Evolutionary conservation across 1,140 invertebrate genomes (phyloP), one percentile per base, ranked within the genome.

Genomic region (Harlomillsia oculata): DNA sequence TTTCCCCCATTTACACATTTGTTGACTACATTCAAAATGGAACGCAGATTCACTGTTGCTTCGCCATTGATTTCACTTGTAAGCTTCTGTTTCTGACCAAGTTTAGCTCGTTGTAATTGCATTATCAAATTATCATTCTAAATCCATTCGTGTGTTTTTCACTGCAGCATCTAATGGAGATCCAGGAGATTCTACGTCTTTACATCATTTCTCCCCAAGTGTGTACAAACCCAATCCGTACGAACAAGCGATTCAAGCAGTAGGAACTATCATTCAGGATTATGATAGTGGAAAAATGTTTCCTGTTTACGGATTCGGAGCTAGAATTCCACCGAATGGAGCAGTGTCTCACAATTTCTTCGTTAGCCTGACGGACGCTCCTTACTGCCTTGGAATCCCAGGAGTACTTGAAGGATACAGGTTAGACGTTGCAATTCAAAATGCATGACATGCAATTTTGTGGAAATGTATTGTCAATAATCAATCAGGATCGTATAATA

Each of bases 61-160:
- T 77, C 60, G 78, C 79, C 26, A 76, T 84, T 53, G 82, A 84
- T 69, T 84, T 84, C 66, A 83, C 82, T 56, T 72, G 72, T 74
- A 68, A 70, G 26, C 34, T 54, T 2, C n/a, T 32, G 21, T 56
- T 29, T 18, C n/a, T 2, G 32, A 39, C 3, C 37, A n/a, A 13
- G 3, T 55, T 3, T 40, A 32, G 16, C 37, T 3, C 39, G n/a
- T 8, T 5, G 16, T 44, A n/a, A 26, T 32, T 21, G 4, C 5
- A 20, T 5, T 21, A 26, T 8, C 29, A 5, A 18, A 4, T 30
- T 13, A 45, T 45, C 11, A 20, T 23, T 39, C 8, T 50, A 5
- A 13, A 45, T 5, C 32, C 8, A 18, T 50, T 39, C 5, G 11
- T 21, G 14, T 26, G 14, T 48, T 14, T 5, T 32, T 9, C 1